These are phyloP conservation scores for Campoplex nolae DNA, from an alignment of 2,888 invertebrate species.

Conservation along the genomic window DNA sequence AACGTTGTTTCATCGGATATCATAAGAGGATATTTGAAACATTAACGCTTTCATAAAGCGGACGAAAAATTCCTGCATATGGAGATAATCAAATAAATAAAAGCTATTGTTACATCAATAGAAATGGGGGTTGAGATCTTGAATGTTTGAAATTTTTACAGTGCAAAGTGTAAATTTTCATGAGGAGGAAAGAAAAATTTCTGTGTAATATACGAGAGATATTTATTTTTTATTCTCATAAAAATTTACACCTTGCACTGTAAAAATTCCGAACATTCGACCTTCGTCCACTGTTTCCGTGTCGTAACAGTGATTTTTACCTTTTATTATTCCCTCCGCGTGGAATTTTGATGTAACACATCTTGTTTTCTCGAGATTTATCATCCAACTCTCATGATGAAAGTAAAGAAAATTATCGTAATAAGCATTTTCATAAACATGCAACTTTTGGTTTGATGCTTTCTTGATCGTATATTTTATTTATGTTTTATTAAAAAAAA, in stretches of 20 bases:
- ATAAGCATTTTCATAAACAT: not conserved
- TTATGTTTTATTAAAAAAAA: constrained; percentile 17
- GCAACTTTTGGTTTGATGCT: not conserved
- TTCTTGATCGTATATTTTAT: not conserved
- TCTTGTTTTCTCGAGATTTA: not conserved
- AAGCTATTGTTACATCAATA: too few relatives aligned
- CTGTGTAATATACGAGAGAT: too few relatives aligned
- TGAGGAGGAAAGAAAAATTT: not conserved
- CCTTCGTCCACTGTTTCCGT: too few relatives aligned
- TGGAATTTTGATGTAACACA: too few relatives aligned
- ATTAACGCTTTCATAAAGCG: not conserved
- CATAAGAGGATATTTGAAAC: not conserved
- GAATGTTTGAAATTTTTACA: too few relatives aligned
- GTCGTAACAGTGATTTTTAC: too few relatives aligned
- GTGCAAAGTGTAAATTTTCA: not conserved
- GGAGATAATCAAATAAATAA: too few relatives aligned
- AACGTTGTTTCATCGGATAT: not conserved
- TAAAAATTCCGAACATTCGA: too few relatives aligned
- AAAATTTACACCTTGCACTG: too few relatives aligned
- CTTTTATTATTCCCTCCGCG: too few relatives aligned
- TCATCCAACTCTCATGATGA: not conserved
- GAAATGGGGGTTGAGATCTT: too few relatives aligned
- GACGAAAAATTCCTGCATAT: not conserved
- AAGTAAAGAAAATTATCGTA: not conserved
- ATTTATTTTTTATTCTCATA: too few relatives aligned